Evolutionary conservation across 2,113 vertebrate genomes (phyloP), one percentile per base, ranked within the genome.

Genomic region (Cyprinodon brontotheroides): DNA sequence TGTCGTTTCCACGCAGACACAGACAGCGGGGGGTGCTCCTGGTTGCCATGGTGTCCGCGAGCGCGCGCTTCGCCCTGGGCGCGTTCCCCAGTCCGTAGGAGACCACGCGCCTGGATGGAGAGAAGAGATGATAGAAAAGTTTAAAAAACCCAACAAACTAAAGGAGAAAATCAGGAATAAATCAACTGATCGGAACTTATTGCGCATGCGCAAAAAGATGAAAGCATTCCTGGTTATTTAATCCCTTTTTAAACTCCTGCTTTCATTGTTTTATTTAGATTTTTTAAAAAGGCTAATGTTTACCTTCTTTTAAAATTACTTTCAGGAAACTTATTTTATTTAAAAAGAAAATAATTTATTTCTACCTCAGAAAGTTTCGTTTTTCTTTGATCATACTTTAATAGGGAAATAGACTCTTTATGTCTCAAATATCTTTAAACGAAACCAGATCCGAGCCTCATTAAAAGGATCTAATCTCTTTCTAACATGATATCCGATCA

Each of bases 41-140:
- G 45, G 82, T 79, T 0, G 79, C 65, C 68, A 85, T 64, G 68
- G 79, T 45, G 53, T 95, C 93, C 72, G 86, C 78, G 79, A 95
- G 77, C 0, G 97, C 95, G 81, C 97, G 95, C 81, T 87, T 96
- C 63, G 91, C 90, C 72, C 98, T 93, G 29, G 95, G 94, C 79
- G 94, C 95, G 68, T 95, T 94, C 50, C 97, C 97, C 0, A 99
- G 94, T 65, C 98, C 97, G 70, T 99, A 99, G 0, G 98, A 96
- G 65, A 97, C 98, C 61, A 96, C 93, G 74, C 95, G 96, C 86
- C 98, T 99, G 60, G 36, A 80, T 61, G 4, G 15, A 39, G 47
- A 65, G 7, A 36, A 38, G 8, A 57, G 6, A 20, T 53, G 12
- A 43, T 4, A 20, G n/a, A 20, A 63, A 39, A 40, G 6, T 63